Percentiles rank a stretch among this genome's conserved stretches.
Conservation (phyloP, 2,113 vertebrate species). For the Lepus americanus region DNA sequence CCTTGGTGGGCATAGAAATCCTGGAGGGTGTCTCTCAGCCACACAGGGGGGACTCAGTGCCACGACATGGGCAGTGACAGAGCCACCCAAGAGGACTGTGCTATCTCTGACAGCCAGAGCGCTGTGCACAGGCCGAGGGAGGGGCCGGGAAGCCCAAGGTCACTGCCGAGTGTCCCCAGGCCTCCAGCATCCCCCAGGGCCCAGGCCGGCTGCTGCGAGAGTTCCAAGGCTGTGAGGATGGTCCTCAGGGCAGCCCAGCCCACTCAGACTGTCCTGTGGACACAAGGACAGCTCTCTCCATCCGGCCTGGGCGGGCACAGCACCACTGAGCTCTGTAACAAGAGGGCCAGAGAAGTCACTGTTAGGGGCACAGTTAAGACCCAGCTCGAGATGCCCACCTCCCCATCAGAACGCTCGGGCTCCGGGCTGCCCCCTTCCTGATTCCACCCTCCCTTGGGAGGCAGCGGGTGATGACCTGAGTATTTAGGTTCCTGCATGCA, state of each 20-base stretch:
- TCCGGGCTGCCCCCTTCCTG: no score
- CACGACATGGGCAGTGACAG: background rate
- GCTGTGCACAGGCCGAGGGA: background rate
- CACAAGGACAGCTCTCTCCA: background rate
- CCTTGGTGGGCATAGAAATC: background rate
- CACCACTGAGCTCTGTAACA: background rate
- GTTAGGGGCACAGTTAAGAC: no score
- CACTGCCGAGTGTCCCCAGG: no score
- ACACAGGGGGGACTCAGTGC: background rate
- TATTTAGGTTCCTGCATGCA: no score
- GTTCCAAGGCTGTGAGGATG: background rate
- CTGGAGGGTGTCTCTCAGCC: background rate
- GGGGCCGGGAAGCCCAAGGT: background rate
- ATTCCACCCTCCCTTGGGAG: no score
- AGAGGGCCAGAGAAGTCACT: constrained; percentile 6
- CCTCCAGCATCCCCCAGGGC: background rate
- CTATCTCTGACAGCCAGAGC: background rate
- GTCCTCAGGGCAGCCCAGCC: background rate
- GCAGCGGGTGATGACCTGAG: no score
- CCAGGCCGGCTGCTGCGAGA: background rate
- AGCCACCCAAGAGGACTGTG: no score
- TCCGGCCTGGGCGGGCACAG: background rate
- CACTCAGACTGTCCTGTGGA: background rate
- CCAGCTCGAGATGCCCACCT: no score
- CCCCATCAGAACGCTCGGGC: no score